Percentiles rank a stretch among this genome's conserved stretches.
Conservation (phyloP, 2,113 vertebrate species). For the Stigmatopora nigra region DNA sequence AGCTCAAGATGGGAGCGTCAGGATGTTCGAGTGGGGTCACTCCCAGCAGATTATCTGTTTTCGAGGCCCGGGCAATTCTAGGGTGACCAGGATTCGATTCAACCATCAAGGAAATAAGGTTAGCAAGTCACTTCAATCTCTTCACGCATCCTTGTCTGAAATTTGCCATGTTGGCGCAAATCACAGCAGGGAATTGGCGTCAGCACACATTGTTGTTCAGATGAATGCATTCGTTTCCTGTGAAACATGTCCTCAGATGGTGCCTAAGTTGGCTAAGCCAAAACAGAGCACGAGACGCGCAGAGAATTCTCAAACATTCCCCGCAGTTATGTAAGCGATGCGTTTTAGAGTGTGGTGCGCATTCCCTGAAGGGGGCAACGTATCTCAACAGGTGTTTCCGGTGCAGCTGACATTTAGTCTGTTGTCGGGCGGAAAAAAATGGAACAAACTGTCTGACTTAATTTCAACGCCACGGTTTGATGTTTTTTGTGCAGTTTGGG, state of each 20-base stretch:
- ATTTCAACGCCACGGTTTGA: background rate
- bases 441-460: background rate
- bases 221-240: slow-evolving; percentile 41
- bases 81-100: slow-evolving; percentile 92
- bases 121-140: background rate
- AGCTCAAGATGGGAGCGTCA: slow-evolving; percentile 93
- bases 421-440: background rate
- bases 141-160: slow-evolving; percentile 26
- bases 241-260: slow-evolving; percentile 49
- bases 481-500: slow-evolving; percentile 77
- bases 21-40: slow-evolving; percentile 99
- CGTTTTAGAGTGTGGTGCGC: background rate
- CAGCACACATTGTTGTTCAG: slow-evolving; percentile 34
- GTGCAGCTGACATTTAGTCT: background rate
- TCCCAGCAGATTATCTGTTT: slow-evolving; percentile 95
- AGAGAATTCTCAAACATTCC: slow-evolving; percentile 7
- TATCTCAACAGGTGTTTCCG: background rate
- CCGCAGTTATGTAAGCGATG: slow-evolving; percentile 19
- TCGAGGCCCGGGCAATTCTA: slow-evolving; percentile 88
- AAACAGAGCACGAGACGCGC: slow-evolving; percentile 20
- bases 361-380: slow-evolving; percentile 7
- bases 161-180: slow-evolving; percentile 20
- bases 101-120: slow-evolving; percentile 98
- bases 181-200: slow-evolving; percentile 30
- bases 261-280: slow-evolving; percentile 24